Evolutionary conservation across 2,888 invertebrate species (phyloP).

Genomic region (Blastobasis adustella): DNA sequence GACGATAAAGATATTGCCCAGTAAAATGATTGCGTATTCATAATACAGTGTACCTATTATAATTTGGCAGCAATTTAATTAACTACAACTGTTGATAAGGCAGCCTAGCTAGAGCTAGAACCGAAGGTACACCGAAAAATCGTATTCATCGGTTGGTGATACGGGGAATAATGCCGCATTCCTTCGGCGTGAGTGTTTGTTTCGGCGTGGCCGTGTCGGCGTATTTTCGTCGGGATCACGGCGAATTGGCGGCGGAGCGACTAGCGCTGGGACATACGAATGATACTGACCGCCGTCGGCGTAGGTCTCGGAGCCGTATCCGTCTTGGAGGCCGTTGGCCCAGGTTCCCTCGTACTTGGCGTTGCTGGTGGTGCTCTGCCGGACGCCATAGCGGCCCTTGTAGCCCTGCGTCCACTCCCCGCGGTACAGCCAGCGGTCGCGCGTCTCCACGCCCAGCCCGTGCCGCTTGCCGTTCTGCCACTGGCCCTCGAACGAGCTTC

Average conservation of each 20-base stretch:
- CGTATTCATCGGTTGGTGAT: conserved; percentile 14
- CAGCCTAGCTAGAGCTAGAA: no score
- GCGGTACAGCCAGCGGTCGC: conserved; percentile 97
- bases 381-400: conserved; percentile 98
- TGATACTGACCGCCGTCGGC: conserved; percentile 95
- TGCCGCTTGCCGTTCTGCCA: conserved; percentile 99
- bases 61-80: no score
- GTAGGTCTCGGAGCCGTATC: conserved; percentile 99
- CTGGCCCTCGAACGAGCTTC: conserved; percentile 97
- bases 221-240: conserved; percentile 54
- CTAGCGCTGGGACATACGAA: conserved; percentile 7
- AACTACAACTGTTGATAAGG: no score
- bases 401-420: conserved; percentile 99
- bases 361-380: conserved; percentile 95
- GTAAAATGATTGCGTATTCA: no score
- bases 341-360: conserved; percentile 99
- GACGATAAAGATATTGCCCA: no score
- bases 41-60: no score
- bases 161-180: conserved; percentile 31
- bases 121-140: no score
- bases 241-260: conserved; percentile 48
- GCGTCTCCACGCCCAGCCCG: conserved; percentile 96
- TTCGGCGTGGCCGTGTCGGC: conserved; percentile 53
- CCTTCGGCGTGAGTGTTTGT: conserved; percentile 27
- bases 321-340: conserved; percentile 99